These are phyloP conservation scores for Sinosuthora webbiana DNA, from an alignment of 2,113 vertebrate species.

Conservation along the genomic window DNA sequence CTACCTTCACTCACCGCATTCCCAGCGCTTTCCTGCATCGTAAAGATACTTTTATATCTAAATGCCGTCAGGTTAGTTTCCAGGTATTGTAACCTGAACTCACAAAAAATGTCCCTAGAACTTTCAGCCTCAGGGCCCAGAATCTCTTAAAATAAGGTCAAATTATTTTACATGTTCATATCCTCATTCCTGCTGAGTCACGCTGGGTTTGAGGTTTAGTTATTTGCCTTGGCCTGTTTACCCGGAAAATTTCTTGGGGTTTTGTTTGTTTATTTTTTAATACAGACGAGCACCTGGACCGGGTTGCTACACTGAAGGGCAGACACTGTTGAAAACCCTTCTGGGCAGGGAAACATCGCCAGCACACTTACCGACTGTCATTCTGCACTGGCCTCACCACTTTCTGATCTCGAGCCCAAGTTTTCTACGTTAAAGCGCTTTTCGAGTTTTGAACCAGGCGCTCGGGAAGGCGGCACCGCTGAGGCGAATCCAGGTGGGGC, in stretches of 20 bases:
- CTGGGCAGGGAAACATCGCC: fast-evolving
- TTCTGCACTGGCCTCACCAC: not conserved
- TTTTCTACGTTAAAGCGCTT: not conserved
- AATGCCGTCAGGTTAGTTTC: not conserved
- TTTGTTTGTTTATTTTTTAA: not conserved
- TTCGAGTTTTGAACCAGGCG: not conserved
- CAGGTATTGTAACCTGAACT: not conserved
- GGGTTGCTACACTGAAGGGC: not conserved
- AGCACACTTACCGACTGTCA: not conserved
- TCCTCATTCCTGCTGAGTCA: not conserved
- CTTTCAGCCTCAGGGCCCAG: not conserved
- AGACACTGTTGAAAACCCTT: not conserved
- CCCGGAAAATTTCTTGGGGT: not conserved
- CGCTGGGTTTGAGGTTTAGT: not conserved
- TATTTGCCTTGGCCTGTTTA: not conserved
- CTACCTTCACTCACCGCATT: not conserved
- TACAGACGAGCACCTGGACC: not conserved
- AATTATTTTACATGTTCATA: not conserved
- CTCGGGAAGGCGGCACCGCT: not conserved
- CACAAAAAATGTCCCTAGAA: not conserved
- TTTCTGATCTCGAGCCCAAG: not conserved
- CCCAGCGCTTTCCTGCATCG: not conserved
- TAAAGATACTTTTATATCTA: not conserved
- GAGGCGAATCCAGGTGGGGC: not conserved
- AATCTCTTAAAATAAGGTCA: not conserved